These are phyloP conservation scores for Catharus ustulatus DNA, from an alignment of 2,797 vertebrate genomes.

Conservation along the genomic window DNA sequence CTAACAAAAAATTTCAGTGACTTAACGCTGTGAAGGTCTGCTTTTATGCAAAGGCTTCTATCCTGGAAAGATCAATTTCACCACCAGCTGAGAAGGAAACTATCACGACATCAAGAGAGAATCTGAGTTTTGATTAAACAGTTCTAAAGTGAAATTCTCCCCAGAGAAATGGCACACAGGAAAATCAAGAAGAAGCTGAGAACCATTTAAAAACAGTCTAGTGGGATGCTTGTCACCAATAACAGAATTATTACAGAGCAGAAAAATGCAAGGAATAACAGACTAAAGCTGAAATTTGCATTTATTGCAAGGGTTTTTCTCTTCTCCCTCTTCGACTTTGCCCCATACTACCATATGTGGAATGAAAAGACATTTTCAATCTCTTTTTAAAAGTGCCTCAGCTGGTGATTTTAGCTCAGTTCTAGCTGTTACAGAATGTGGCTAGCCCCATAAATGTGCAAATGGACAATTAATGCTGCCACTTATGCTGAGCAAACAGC, in stretches of 20 bases:
- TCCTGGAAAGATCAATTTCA: not conserved
- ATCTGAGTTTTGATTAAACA: slow-evolving; percentile 11
- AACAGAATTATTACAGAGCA: not conserved
- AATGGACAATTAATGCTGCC: not conserved
- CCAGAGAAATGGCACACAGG: not conserved
- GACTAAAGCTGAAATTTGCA: not conserved
- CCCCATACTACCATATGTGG: not conserved
- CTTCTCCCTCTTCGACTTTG: not conserved
- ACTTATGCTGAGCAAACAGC: not conserved
- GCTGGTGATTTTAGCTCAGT: not conserved
- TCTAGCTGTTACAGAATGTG: not conserved
- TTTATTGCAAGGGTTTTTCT: not conserved
- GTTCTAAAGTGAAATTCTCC: not conserved
- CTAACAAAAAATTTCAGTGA: not conserved
- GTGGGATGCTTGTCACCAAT: not conserved
- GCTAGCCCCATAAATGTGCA: not conserved
- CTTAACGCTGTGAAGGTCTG: not conserved
- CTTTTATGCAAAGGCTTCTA: not conserved
- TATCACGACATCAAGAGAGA: not conserved
- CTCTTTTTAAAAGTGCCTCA: not conserved
- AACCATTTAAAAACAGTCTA: not conserved
- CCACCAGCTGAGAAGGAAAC: not conserved
- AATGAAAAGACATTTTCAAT: not conserved
- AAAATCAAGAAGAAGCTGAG: not conserved
- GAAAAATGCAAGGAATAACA: not conserved